Base-by-base conservation (phyloP, 2,888 invertebrate species). In the Stegophylla sp. region DNA sequence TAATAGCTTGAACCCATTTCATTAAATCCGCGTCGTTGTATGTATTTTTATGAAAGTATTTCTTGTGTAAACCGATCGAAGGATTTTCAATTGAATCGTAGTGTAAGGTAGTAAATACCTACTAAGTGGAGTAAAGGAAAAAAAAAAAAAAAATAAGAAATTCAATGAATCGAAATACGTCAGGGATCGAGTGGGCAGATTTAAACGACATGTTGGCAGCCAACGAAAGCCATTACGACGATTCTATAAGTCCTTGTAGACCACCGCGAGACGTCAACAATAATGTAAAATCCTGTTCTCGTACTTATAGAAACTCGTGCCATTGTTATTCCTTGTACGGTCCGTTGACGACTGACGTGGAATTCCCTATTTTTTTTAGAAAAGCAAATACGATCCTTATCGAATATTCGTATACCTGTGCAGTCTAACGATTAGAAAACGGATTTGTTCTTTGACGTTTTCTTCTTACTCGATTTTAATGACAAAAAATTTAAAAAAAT, bases 311-410 rank as follows among this genome's bases (percentile, higher is more conserved):
- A 59, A 56, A 34, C 56, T 23, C 4, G 15, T 56, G 17, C 23
- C 73, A 73, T 61, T 73, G 73, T 73, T 73, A 28, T 45, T 61
- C 73, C 59, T 28, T 73, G 20, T 73, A 73, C 26, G 61, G 61
- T 45, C 51, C 13, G 28, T 61, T 43, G 3, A 26, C n/a, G 13
- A n/a, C 13, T 45, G 59, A 73, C 28, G 12, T 73, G 13, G 59
- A 45, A 73, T 43, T 73, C 26, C 59, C 9, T 45, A 28, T 1
- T 26, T 1, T 26, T 73, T 73, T 26, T 13, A 13, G 3, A 61
- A 73, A 61, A 59, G 15, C 45, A n/a, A n/a, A n/a, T 34, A 23
- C 7, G 73, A 73, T 61, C 28, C 28, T 73, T 45, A 61, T 61
- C 59, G 26, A 45, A 73, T 73, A 61, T 26, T 5, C 61, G 7